phyloP scores from a whole-genome alignment of 2,113 vertebrate genomes.

The Hemiprocne comata region DNA sequence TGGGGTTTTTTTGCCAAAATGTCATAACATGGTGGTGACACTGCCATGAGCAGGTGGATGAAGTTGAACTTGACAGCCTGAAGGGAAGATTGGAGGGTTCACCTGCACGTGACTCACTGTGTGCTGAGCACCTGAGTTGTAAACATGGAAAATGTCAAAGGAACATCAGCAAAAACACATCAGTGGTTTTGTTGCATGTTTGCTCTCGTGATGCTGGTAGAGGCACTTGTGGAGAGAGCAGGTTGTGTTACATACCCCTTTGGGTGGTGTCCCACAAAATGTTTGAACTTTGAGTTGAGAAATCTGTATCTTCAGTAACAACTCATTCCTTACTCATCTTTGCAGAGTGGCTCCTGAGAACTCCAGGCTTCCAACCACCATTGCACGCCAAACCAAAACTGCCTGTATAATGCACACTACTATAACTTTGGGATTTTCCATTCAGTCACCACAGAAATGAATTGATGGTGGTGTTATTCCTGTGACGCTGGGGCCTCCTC shows the following conservation, averaged over 20 bases:
- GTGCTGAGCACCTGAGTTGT: neutral
- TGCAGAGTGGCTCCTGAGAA: neutral
- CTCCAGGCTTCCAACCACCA: neutral
- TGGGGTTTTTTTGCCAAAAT: neutral
- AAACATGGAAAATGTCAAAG: neutral
- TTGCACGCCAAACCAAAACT: neutral
- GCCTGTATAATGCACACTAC: rapidly evolving
- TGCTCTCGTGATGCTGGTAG: neutral
- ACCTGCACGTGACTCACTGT: neutral
- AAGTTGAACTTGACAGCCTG: neutral
- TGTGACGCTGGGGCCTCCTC: neutral
- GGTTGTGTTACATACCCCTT: neutral
- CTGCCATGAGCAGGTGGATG: neutral
- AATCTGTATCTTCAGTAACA: neutral
- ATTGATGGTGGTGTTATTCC: neutral
- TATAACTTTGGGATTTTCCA: neutral
- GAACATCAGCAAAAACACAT: neutral
- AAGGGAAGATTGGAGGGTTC: neutral
- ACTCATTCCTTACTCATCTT: neutral
- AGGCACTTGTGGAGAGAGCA: neutral
- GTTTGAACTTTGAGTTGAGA: neutral
- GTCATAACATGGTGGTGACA: neutral
- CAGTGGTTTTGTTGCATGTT: neutral
- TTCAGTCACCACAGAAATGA: neutral
- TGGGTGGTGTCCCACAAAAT: neutral